phyloP scores from a whole-genome alignment of 2,113 vertebrate genomes.

The Ia io region DNA sequence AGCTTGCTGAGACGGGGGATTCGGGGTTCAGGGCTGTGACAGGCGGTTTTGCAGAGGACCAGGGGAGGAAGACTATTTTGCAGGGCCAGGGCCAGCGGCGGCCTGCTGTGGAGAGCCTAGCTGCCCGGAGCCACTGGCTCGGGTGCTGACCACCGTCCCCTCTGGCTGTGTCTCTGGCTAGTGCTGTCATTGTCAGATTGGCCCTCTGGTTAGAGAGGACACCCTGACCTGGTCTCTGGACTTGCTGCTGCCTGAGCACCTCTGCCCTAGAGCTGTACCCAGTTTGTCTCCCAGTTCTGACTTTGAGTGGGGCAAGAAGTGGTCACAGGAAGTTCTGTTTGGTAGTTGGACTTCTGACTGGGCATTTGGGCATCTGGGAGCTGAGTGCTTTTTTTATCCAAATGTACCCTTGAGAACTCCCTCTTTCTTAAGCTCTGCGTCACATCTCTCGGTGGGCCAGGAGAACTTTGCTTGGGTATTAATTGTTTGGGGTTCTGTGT shows the following conservation, averaged over 20 bases:
- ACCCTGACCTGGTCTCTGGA: not conserved
- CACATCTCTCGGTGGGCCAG: not conserved
- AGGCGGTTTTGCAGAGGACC: not conserved
- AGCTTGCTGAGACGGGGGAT: not conserved
- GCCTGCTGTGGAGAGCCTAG: not conserved
- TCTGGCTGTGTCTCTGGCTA: not conserved
- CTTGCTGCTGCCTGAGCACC: not conserved
- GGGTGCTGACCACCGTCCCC: not conserved
- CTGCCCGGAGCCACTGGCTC: not conserved
- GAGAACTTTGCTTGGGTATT: not conserved
- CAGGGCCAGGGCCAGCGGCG: not conserved
- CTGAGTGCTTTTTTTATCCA: not conserved
- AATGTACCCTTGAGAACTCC: not conserved
- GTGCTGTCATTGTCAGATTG: not conserved
- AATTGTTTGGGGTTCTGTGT: not conserved
- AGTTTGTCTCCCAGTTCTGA: not conserved
- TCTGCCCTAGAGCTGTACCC: not conserved
- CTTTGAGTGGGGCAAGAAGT: not conserved
- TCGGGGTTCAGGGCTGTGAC: not conserved
- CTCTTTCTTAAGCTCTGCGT: not conserved
- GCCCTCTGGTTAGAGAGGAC: not conserved
- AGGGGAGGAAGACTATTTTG: not conserved
- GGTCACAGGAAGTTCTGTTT: not conserved
- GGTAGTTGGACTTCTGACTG: not conserved
- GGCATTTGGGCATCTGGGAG: not conserved